A percentile compares a stretch with the other conserved stretches of the same genome.
phyloP scores from a whole-genome alignment of 2,888 invertebrate genomes.

The Agriopis aurantiaria region DNA sequence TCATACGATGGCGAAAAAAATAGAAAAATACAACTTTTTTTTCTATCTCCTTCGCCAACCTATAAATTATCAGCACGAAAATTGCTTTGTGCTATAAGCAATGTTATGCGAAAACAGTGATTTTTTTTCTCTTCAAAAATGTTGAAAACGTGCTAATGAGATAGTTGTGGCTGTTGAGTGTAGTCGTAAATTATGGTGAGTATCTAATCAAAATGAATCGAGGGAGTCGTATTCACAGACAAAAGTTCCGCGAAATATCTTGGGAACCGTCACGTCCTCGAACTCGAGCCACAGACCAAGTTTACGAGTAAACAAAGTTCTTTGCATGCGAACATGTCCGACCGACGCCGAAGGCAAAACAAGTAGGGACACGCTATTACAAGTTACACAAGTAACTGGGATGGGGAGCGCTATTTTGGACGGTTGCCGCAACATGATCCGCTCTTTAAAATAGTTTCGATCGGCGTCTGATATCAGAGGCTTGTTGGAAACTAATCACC shows the following conservation, averaged over 20 bases:
- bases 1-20: too few relatives aligned
- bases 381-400: constrained; percentile 48
- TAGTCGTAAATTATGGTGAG: too few relatives aligned
- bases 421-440: constrained; percentile 42
- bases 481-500: constrained; percentile 18
- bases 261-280: constrained; percentile 53
- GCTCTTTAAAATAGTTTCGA: constrained; percentile 37
- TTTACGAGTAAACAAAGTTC: constrained; percentile 52
- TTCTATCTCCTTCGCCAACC: too few relatives aligned
- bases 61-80: too few relatives aligned
- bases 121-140: too few relatives aligned
- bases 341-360: constrained; percentile 46
- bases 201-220: constrained; percentile 17
- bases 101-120: too few relatives aligned
- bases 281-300: constrained; percentile 49
- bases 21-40: too few relatives aligned
- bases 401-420: constrained; percentile 40
- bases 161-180: too few relatives aligned
- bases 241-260: constrained; percentile 45
- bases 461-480: constrained; percentile 25
- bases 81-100: too few relatives aligned
- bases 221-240: constrained; percentile 30
- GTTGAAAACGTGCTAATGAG: too few relatives aligned
- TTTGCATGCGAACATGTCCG: constrained; percentile 54
- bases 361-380: constrained; percentile 48